Evolutionary conservation across 1,140 invertebrate species (phyloP), one percentile per base, ranked within the genome.

Genomic region (Phymorhynchus buccinoides): DNA sequence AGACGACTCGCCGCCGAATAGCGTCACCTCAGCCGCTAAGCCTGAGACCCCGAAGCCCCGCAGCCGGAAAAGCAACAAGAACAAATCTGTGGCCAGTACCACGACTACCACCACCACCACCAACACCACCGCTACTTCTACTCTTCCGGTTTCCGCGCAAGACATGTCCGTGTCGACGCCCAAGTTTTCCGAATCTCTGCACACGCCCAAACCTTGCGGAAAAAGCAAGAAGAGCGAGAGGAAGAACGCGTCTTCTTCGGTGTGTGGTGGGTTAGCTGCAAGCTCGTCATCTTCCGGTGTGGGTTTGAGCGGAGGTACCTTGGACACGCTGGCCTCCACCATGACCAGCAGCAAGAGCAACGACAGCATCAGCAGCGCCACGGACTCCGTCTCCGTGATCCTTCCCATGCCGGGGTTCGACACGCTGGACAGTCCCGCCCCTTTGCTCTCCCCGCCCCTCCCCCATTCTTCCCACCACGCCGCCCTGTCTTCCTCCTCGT

Each of bases 1-100:
- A 30, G 88, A 89, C 30, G 90, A 91, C 68, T 82, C 83, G 56
- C 86, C 85, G 18, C 85, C 85, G 4, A 42, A 78, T 6, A 44
- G 80, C 32, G 85, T 66, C n/a, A 16, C 81, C 22, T 42, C 80
- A n/a, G 9, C 62, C 12, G 35, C 84, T 7, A 79, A 83, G 66
- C 37, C 39, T 27, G 56, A 68, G 9, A 83, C 62, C 12, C 66
- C 66, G 9, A 83, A 83, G 44, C 30, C 81, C 0, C 68, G 66
- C n/a, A 83, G 66, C 41, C 41, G 32, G 30, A 83, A 83, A 62
- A 73, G 39, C 81, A 83, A n/a, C 81, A 83, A 83, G 27, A 83
- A 27, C n/a, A 83, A 83, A 30, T 4, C 81, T 56, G 3, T 66
- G 12, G n/a, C 66, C n/a, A 66, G 56, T 35, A 41, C 22, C 27